Conservation (phyloP, 2,797 vertebrate genomes). For the Enteromius viviparus region DNA sequence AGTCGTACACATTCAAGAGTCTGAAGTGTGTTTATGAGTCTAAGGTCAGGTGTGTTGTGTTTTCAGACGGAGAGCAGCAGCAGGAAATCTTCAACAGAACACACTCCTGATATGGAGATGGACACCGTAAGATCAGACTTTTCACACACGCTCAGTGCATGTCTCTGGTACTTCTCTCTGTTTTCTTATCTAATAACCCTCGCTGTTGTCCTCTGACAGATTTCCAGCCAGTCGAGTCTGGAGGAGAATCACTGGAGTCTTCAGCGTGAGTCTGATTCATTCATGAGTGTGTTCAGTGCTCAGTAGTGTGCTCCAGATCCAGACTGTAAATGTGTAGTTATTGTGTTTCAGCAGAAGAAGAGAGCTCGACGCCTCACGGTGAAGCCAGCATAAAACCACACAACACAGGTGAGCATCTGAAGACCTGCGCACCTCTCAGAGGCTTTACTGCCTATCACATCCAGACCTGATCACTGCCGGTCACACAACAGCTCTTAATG, state of each 20-base stretch:
- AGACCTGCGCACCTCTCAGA: not conserved
- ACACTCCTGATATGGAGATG: slow-evolving; percentile 52
- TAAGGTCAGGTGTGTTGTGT: not conserved
- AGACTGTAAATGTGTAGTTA: not conserved
- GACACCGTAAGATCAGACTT: slow-evolving; percentile 64
- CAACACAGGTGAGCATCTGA: slow-evolving; percentile 38
- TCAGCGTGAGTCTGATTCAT: not conserved
- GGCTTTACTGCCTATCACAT: not conserved
- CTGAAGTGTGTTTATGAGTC: not conserved
- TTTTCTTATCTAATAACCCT: not conserved
- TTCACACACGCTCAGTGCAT: not conserved
- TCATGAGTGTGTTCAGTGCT: not conserved
- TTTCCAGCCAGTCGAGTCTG: slow-evolving; percentile 69
- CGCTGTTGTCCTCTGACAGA: slow-evolving; percentile 63
- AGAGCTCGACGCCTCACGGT: slow-evolving; percentile 40
- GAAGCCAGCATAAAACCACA: slow-evolving; percentile 46
- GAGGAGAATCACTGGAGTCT: slow-evolving; percentile 62
- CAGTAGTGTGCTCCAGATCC: not conserved
- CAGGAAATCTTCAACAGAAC: slow-evolving; percentile 65
- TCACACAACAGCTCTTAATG: too few relatives aligned
- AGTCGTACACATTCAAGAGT: not conserved
- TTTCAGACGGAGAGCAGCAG: slow-evolving; percentile 65
- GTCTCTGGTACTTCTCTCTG: not conserved
- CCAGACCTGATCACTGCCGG: too few relatives aligned
- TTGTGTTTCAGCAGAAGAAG: slow-evolving; percentile 51